phyloP scores from a whole-genome alignment of 2,113 vertebrate species.

The Urocolius indicus region DNA sequence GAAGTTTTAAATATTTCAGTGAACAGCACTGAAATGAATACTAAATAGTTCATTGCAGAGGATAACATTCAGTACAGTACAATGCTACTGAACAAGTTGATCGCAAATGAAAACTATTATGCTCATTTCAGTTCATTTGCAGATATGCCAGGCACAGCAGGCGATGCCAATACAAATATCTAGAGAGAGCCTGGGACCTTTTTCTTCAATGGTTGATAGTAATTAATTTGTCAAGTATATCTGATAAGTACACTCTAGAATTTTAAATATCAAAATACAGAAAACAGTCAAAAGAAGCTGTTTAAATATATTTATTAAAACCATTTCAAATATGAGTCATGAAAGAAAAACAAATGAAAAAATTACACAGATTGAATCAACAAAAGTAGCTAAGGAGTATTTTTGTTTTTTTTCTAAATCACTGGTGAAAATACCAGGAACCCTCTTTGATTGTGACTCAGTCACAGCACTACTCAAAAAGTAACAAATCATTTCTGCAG shows the following conservation, averaged over 20 bases:
- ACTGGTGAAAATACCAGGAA: neutral
- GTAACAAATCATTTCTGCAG: neutral
- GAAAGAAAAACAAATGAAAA: neutral
- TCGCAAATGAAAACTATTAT: neutral
- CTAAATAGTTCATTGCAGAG: neutral
- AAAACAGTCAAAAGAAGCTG: neutral
- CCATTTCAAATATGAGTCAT: neutral
- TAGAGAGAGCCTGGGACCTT: neutral
- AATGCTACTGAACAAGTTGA: neutral
- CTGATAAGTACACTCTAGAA: neutral
- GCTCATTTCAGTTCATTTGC: neutral
- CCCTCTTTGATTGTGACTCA: neutral
- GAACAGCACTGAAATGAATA: neutral
- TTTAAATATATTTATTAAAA: neutral
- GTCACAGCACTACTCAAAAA: neutral
- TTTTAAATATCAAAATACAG: neutral
- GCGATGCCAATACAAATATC: neutral
- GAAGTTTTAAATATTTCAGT: neutral
- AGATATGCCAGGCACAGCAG: neutral
- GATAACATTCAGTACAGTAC: neutral
- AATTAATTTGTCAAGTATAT: neutral
- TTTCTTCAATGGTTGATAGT: neutral
- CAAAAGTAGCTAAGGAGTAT: neutral
- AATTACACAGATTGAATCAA: neutral
- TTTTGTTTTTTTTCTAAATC: neutral